Percentiles rank a stretch among this genome's conserved stretches.
Evolutionary conservation across 2,888 invertebrate species (phyloP).

Genomic region (Campoletis raptor): DNA sequence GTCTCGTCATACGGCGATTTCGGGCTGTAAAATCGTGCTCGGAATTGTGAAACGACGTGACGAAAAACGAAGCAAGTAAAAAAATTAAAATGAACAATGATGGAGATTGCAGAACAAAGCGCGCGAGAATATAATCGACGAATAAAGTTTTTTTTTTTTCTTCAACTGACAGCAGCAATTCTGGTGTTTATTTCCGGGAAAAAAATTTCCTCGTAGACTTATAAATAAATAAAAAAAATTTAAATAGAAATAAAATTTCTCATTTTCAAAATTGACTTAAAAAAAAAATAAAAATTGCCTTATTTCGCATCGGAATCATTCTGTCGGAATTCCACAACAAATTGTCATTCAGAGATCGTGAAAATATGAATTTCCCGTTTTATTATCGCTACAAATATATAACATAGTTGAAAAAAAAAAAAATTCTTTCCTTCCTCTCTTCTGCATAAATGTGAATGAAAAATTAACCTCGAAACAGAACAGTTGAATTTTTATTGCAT

Average conservation of each 20-base stretch:
- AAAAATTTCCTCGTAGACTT: background rate
- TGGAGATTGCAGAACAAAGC: background rate
- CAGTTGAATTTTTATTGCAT: background rate
- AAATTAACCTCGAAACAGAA: background rate
- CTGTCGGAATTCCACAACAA: too few species aligned
- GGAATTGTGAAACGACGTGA: constrained; percentile 41
- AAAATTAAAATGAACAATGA: constrained; percentile 17
- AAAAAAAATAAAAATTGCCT: too few species aligned
- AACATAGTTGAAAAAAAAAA: too few species aligned
- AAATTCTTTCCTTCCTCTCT: too few species aligned
- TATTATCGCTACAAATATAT: too few species aligned
- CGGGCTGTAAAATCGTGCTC: constrained; percentile 39
- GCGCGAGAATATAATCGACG: background rate
- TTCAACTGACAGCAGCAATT: background rate
- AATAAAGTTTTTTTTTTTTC: background rate
- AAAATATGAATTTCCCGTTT: too few species aligned
- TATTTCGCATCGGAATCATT: too few species aligned
- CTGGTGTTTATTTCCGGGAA: background rate
- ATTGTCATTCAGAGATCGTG: too few species aligned
- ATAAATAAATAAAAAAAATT: too few species aligned
- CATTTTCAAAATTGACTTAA: too few species aligned
- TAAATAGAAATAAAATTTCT: too few species aligned
- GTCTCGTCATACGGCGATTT: constrained; percentile 20
- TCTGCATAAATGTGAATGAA: background rate
- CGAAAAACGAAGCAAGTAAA: constrained; percentile 1